Evolutionary conservation across 2,113 vertebrate species (phyloP).

Genomic region (Hiodon alosoides): DNA sequence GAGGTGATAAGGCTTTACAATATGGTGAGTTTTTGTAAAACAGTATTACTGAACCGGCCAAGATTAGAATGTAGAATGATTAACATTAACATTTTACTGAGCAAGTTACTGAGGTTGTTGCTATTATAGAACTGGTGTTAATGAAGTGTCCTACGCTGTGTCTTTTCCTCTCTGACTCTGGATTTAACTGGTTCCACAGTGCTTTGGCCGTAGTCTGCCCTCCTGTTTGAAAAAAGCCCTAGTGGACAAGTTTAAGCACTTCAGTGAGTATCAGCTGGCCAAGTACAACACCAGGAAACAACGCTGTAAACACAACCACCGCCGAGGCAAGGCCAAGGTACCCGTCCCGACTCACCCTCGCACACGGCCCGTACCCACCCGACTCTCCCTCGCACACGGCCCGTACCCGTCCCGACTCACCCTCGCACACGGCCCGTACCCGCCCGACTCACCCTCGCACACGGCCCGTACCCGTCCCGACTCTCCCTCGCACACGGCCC

Average conservation of each 20-base stretch:
- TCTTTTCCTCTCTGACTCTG: not conserved
- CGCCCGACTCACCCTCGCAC: too few species aligned
- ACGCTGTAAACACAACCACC: slow-evolving; percentile 63
- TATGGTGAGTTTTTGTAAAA: slow-evolving; percentile 40
- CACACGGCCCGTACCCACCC: too few species aligned
- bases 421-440: too few species aligned
- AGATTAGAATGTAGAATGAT: not conserved
- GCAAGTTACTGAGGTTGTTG: not conserved
- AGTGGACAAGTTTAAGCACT: slow-evolving; percentile 75
- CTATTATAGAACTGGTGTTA: not conserved
- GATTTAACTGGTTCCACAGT: slow-evolving; percentile 40
- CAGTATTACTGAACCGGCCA: not conserved
- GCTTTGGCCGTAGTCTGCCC: slow-evolving; percentile 64
- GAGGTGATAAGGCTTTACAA: slow-evolving; percentile 71
- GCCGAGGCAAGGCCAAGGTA: slow-evolving; percentile 43
- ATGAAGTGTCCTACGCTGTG: not conserved
- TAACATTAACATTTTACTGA: not conserved
- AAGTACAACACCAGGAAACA: slow-evolving; percentile 82
- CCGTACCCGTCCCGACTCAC: too few species aligned
- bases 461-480: too few species aligned
- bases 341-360: not conserved
- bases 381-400: too few species aligned
- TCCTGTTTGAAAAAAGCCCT: slow-evolving; percentile 74
- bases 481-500: not conserved
- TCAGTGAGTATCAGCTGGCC: slow-evolving; percentile 80